Evolutionary conservation across 2,113 vertebrate genomes (phyloP).

Genomic region (Lophotis ruficrista): DNA sequence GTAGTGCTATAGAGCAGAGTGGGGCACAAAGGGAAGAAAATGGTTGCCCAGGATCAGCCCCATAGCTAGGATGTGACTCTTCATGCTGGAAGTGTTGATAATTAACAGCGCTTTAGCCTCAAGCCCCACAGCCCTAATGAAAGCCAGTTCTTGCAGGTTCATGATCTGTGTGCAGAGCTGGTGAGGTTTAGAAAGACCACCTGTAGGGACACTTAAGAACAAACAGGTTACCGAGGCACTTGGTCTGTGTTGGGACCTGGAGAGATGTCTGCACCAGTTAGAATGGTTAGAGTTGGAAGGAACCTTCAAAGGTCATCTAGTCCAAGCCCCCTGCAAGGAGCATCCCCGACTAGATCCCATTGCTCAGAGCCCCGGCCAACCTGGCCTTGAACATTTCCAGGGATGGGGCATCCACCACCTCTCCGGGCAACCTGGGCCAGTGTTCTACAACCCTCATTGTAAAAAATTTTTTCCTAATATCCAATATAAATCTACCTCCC

Average conservation of each 20-base stretch:
- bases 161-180: background rate
- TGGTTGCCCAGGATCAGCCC: background rate
- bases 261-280: background rate
- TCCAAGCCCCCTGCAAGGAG: too few species aligned
- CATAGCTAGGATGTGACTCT: background rate
- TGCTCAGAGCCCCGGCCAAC: too few species aligned
- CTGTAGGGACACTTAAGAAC: background rate
- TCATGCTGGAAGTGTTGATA: background rate
- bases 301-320: too few species aligned
- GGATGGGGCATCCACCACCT: too few species aligned
- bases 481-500: too few species aligned
- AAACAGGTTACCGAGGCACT: background rate
- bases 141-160: background rate
- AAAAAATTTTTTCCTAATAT: too few species aligned
- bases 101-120: background rate
- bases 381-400: too few species aligned
- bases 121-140: background rate
- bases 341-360: too few species aligned
- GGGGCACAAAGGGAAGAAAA: background rate
- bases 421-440: too few species aligned
- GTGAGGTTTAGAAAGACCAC: background rate
- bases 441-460: too few species aligned
- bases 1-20: fast-evolving
- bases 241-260: background rate
- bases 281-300: too few species aligned